A percentile compares a stretch with the other conserved stretches of the same genome.
Evolutionary conservation across 2,113 vertebrate genomes (phyloP).

Genomic region (Lagopus muta): DNA sequence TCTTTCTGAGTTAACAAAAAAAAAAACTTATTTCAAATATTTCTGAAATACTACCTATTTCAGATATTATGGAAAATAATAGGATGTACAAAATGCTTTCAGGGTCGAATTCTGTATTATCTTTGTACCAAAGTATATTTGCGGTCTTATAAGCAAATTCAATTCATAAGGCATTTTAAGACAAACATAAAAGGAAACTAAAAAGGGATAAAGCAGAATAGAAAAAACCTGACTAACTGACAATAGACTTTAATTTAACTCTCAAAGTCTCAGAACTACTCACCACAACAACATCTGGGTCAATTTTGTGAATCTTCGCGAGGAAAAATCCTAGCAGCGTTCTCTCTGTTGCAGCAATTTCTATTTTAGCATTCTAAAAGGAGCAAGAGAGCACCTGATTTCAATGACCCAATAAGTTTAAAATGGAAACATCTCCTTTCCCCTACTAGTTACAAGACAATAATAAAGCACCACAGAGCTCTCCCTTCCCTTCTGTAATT

Average conservation of each 20-base stretch:
- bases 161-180: slow-evolving; percentile 17
- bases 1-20: background rate
- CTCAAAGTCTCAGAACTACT: slow-evolving; percentile 71
- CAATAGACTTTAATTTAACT: slow-evolving; percentile 32
- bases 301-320: slow-evolving; percentile 96
- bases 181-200: slow-evolving; percentile 1
- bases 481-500: slow-evolving; percentile 27
- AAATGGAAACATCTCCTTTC: slow-evolving; percentile 52
- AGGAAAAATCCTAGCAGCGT: slow-evolving; percentile 94
- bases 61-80: slow-evolving; percentile 25
- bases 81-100: slow-evolving; percentile 28
- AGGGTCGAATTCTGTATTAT: slow-evolving; percentile 2
- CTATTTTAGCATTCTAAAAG: slow-evolving; percentile 91
- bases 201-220: slow-evolving; percentile 8
- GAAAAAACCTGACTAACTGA: slow-evolving; percentile 28
- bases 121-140: slow-evolving; percentile 31
- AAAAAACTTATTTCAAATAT: background rate
- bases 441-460: slow-evolving; percentile 42
- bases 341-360: slow-evolving; percentile 92
- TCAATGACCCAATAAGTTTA: slow-evolving; percentile 52
- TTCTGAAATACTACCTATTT: slow-evolving; percentile 23
- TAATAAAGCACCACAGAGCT: slow-evolving; percentile 48
- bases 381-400: slow-evolving; percentile 64
- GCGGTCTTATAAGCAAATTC: slow-evolving; percentile 44
- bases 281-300: slow-evolving; percentile 97